phyloP scores from a whole-genome alignment of 2,888 invertebrate genomes.

The Sipha maydis region DNA sequence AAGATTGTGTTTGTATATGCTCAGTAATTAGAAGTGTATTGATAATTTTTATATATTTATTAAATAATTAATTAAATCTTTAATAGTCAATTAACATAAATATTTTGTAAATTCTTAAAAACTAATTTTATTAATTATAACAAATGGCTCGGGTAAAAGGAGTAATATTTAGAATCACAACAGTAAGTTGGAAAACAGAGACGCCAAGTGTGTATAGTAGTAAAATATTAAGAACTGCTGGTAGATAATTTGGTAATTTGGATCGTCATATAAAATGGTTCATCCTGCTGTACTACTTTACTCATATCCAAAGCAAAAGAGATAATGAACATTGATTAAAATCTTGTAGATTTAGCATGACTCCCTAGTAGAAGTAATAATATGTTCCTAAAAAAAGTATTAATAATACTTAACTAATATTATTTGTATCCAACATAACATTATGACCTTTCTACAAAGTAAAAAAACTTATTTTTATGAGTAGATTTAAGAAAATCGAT shows the following conservation, averaged over 20 bases:
- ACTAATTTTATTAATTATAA: neutral
- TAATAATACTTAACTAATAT: neutral
- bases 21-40: no score
- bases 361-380: neutral
- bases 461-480: conserved; percentile 19
- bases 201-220: conserved; percentile 1
- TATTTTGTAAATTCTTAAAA: no score
- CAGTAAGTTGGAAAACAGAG: neutral
- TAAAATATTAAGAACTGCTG: neutral
- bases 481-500: conserved; percentile 31
- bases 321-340: conserved; percentile 10
- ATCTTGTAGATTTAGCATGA: neutral
- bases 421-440: neutral
- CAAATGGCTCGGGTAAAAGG: neutral
- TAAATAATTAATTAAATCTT: no score
- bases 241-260: conserved; percentile 36
- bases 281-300: conserved; percentile 25
- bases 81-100: no score
- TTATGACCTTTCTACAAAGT: conserved; percentile 22
- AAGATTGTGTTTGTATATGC: no score
- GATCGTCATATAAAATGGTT: conserved; percentile 18
- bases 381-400: neutral
- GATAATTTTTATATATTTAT: no score
- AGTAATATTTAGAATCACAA: conserved; percentile 15
- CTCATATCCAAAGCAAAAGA: no score